A percentile compares a stretch with the other conserved stretches of the same genome.
These are phyloP conservation scores for Drepanosiphum platanoidis DNA, from an alignment of 2,888 invertebrate genomes.

Conservation along the genomic window DNA sequence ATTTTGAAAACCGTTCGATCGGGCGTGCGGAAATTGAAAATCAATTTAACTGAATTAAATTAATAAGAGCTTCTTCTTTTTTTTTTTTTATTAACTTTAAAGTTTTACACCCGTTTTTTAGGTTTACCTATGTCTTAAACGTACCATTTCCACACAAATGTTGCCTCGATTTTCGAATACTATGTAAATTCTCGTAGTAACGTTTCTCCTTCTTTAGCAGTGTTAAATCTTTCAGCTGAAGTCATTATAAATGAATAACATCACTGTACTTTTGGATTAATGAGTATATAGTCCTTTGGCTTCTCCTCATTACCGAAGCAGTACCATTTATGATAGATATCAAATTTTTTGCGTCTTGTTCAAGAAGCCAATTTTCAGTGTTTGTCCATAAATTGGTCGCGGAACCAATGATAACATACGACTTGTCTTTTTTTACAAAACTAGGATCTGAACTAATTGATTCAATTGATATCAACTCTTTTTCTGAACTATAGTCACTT, in stretches of 20 bases:
- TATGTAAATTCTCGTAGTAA: conserved; percentile 59
- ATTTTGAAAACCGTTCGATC: too few relatives aligned
- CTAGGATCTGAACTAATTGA: not conserved
- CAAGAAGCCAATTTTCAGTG: conserved; percentile 63
- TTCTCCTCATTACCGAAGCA: conserved; percentile 19
- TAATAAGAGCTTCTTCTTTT: not conserved
- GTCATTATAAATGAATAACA: conserved; percentile 56
- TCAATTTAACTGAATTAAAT: too few relatives aligned
- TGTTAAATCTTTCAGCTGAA: conserved; percentile 49
- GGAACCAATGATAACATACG: conserved; percentile 45
- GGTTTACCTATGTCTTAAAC: not conserved
- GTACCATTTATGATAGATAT: conserved; percentile 60
- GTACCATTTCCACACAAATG: conserved; percentile 62
- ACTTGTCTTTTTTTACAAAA: conserved; percentile 40
- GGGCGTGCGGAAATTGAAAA: too few relatives aligned
- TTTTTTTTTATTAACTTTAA: not conserved
- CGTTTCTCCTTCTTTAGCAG: conserved; percentile 49
- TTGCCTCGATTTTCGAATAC: conserved; percentile 60
- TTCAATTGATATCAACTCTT: conserved; percentile 12
- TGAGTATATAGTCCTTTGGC: conserved; percentile 56
- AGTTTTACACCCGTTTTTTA: not conserved
- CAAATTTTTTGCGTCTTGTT: conserved; percentile 63
- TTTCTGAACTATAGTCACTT: not conserved
- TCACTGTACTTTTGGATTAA: conserved; percentile 58
- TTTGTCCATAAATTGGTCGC: conserved; percentile 67